Evolutionary conservation across 2,888 invertebrate genomes (phyloP).

Genomic region (Latrodectus hesperus): DNA sequence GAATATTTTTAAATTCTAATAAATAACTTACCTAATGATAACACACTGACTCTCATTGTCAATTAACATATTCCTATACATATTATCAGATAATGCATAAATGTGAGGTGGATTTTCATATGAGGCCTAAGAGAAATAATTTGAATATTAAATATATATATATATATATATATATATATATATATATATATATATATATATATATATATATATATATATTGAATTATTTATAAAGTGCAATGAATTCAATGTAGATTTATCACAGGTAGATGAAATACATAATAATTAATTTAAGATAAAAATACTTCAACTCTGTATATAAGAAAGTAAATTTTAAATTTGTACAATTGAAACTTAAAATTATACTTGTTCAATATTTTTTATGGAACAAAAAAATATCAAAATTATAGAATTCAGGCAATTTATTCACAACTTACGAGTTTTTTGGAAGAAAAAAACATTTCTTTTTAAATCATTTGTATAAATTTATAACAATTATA

Average conservation of each 20-base stretch:
- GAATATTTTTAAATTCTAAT: neutral
- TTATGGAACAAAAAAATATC: neutral
- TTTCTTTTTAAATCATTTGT: neutral
- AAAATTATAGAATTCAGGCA: neutral
- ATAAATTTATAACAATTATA: too few species aligned
- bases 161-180: too few species aligned
- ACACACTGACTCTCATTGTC: constrained; percentile 83
- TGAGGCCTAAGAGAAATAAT: constrained; percentile 77
- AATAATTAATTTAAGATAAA: too few species aligned
- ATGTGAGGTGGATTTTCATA: constrained; percentile 84
- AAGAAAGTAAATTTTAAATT: neutral
- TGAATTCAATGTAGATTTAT: too few species aligned
- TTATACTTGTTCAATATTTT: too few species aligned
- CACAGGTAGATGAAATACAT: too few species aligned
- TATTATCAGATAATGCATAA: constrained; percentile 82
- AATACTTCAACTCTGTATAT: too few species aligned
- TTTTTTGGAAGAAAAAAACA: neutral
- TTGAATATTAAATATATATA: too few species aligned
- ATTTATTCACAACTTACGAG: neutral
- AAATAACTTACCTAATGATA: constrained; percentile 80
- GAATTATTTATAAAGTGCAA: too few species aligned
- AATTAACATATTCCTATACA: constrained; percentile 84
- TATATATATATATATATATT: too few species aligned
- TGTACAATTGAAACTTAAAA: neutral
- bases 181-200: too few species aligned